phyloP scores from a whole-genome alignment of 1,140 invertebrate species.

The Heliothis subflexa region DNA sequence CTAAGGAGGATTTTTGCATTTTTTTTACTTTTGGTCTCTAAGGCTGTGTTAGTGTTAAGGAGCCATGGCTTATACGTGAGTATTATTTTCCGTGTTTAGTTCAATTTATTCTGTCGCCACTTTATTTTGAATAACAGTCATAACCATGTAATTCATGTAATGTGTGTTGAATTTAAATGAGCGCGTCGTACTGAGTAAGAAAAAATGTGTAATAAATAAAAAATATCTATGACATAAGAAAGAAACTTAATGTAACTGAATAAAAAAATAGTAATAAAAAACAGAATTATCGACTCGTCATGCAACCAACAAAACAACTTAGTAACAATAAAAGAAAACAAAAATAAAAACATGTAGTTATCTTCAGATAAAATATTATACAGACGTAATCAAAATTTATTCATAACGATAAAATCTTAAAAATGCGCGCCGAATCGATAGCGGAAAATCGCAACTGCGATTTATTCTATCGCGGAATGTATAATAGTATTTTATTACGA shows the following conservation, averaged over 20 bases:
- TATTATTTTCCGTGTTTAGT: slow-evolving; percentile 52
- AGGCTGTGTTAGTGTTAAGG: slow-evolving; percentile 64
- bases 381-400: neutral
- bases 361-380: neutral
- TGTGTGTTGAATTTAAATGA: slow-evolving; percentile 3
- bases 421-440: neutral
- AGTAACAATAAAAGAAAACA: no score
- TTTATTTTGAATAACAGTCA: neutral
- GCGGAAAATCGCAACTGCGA: neutral
- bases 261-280: neutral
- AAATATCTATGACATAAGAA: no score
- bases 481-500: neutral
- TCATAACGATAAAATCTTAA: slow-evolving; percentile 12
- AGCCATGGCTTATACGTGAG: slow-evolving; percentile 71
- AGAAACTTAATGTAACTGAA: neutral
- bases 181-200: no score
- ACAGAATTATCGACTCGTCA: no score
- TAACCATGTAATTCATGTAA: neutral
- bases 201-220: no score
- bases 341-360: neutral
- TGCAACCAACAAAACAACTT: no score
- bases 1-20: slow-evolving; percentile 44
- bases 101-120: neutral
- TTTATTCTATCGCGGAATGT: neutral
- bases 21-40: slow-evolving; percentile 49